Percentiles rank a stretch among this genome's conserved stretches.
Conservation (phyloP, 2,113 vertebrate species). For the Platichthys flesus region DNA sequence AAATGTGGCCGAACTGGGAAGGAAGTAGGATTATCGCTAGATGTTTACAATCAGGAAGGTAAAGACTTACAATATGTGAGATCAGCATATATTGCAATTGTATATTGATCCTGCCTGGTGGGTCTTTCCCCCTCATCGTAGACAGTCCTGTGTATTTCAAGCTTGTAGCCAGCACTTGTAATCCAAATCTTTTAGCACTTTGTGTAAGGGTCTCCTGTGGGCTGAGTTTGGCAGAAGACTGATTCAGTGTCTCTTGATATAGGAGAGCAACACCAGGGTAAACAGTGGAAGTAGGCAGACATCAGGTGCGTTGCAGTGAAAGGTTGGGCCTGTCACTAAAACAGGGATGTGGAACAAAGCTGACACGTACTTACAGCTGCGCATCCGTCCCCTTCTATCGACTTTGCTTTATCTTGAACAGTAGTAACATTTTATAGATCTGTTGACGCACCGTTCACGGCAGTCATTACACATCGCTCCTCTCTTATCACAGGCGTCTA, state of each 20-base stretch:
- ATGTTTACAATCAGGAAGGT: too few species aligned
- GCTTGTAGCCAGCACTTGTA: neutral
- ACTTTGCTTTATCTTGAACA: constrained; percentile 64
- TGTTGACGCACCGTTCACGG: constrained; percentile 68
- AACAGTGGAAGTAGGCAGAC: constrained; percentile 19
- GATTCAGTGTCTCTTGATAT: constrained; percentile 25
- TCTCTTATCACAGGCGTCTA: constrained; percentile 64
- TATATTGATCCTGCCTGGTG: too few species aligned
- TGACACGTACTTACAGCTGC: constrained; percentile 54
- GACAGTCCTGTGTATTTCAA: too few species aligned
- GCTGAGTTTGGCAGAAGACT: neutral
- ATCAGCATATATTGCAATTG: too few species aligned
- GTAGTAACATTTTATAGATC: constrained; percentile 83
- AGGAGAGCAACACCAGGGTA: constrained; percentile 26
- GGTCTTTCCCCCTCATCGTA: neutral
- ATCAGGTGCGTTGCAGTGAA: constrained; percentile 53
- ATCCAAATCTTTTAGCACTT: constrained; percentile 4
- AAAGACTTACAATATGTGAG: too few species aligned
- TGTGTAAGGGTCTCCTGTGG: constrained; percentile 15
- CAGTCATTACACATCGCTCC: constrained; percentile 61
- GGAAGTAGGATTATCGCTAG: too few species aligned
- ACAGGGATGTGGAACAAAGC: constrained; percentile 58
- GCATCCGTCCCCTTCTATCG: constrained; percentile 54
- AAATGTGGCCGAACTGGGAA: too few species aligned
- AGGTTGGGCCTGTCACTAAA: constrained; percentile 59